phyloP scores from a whole-genome alignment of 2,113 vertebrate genomes.

The Porphyrio hochstetteri region DNA sequence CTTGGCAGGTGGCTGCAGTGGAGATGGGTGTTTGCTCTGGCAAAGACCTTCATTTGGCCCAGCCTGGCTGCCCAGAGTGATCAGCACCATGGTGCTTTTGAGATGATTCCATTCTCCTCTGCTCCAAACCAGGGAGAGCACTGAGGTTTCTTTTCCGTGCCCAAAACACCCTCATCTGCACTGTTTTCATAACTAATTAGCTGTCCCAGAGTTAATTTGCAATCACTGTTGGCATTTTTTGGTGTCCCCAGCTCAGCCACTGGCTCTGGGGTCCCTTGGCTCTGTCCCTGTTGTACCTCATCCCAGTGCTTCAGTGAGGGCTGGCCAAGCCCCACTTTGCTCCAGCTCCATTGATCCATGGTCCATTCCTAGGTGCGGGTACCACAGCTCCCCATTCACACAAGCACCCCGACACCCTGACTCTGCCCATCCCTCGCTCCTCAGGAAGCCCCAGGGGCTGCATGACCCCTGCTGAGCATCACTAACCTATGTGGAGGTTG shows the following conservation, averaged over 20 bases:
- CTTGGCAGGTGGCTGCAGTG: too few relatives aligned
- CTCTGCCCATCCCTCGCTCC: background rate
- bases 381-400: rapidly evolving
- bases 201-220: background rate
- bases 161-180: background rate
- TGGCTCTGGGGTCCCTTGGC: rapidly evolving
- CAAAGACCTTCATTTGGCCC: background rate
- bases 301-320: rapidly evolving
- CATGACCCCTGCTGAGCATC: background rate
- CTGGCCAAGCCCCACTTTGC: rapidly evolving
- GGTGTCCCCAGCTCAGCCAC: background rate
- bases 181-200: background rate
- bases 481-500: rapidly evolving
- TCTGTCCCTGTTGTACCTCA: background rate
- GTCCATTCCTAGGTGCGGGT: background rate
- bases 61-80: rapidly evolving
- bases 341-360: background rate
- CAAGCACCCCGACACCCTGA: rapidly evolving
- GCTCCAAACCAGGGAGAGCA: background rate
- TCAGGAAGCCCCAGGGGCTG: background rate
- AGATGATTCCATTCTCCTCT: rapidly evolving
- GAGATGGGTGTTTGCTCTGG: background rate
- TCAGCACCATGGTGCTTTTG: rapidly evolving
- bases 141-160: background rate
- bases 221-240: background rate